phyloP scores from a whole-genome alignment of 2,113 vertebrate genomes.

The Colistium nudipinnis region DNA sequence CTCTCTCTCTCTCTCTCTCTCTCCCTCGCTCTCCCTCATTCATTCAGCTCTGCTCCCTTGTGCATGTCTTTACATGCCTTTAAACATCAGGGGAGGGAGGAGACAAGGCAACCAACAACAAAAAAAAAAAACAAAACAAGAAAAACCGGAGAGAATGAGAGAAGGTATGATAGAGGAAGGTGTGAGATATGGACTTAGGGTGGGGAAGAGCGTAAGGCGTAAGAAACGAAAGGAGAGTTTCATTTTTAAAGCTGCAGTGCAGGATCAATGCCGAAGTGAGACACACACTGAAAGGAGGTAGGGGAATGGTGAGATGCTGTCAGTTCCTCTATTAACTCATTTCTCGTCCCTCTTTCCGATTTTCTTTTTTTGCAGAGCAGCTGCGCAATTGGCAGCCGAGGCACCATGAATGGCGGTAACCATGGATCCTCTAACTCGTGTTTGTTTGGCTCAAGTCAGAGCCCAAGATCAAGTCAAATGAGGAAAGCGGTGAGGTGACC shows the following conservation, averaged over 20 bases:
- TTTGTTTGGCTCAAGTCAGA: background rate
- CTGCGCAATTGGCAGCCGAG: slow-evolving; percentile 19
- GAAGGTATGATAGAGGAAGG: slow-evolving; percentile 20
- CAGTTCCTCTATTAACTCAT: slow-evolving; percentile 38
- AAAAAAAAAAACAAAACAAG: slow-evolving; percentile 74
- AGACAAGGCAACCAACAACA: slow-evolving; percentile 52
- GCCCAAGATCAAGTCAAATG: background rate
- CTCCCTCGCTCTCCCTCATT: slow-evolving; percentile 13
- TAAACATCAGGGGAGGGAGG: slow-evolving; percentile 69
- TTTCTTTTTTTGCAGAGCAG: slow-evolving; percentile 37
- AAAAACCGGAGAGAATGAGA: slow-evolving; percentile 67
- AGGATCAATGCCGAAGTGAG: slow-evolving; percentile 24
- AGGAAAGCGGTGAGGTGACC: background rate
- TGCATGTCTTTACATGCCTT: slow-evolving; percentile 76
- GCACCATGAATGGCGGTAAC: slow-evolving; percentile 4
- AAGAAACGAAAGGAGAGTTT: slow-evolving; percentile 61
- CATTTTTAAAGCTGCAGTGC: slow-evolving; percentile 35
- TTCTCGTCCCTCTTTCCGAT: slow-evolving; percentile 33
- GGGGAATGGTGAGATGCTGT: slow-evolving; percentile 44
- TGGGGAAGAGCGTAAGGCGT: slow-evolving; percentile 23
- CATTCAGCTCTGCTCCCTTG: slow-evolving; percentile 15
- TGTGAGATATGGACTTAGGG: slow-evolving; percentile 30
- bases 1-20: slow-evolving; percentile 8
- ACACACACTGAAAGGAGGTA: slow-evolving; percentile 24
- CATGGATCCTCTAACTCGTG: slow-evolving; percentile 8